These are phyloP conservation scores for Onychostoma macrolepis DNA, from an alignment of 2,113 vertebrate species.

Conservation along the genomic window DNA sequence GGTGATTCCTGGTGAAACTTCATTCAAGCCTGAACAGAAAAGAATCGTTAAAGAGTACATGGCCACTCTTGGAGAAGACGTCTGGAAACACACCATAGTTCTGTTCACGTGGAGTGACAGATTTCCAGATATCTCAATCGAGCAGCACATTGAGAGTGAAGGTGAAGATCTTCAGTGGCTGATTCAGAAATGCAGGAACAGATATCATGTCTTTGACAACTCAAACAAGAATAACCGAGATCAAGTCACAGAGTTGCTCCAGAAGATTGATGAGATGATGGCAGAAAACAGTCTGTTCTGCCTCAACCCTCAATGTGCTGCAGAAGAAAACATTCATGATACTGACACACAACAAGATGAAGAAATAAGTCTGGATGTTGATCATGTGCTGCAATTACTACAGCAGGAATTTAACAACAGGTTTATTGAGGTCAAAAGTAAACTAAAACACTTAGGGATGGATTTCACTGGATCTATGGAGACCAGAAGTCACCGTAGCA, in stretches of 20 bases:
- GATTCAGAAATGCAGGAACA: constrained; percentile 11
- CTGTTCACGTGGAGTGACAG: constrained; percentile 26
- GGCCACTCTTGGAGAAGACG: background rate
- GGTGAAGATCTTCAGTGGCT: too few species aligned
- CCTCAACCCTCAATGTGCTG: too few species aligned
- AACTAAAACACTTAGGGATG: background rate
- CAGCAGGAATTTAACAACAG: background rate
- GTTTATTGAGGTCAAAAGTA: background rate
- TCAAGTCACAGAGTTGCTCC: constrained; percentile 26
- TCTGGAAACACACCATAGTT: constrained; percentile 30
- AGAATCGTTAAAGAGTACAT: background rate
- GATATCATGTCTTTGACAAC: constrained; percentile 33
- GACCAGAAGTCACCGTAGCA: background rate
- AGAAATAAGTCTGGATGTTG: background rate
- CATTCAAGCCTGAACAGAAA: too few species aligned
- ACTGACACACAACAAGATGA: background rate
- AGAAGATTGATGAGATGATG: constrained; percentile 39
- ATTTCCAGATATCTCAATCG: too few species aligned
- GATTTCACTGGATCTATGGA: background rate
- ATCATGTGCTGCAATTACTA: background rate
- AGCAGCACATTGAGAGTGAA: too few species aligned
- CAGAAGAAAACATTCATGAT: background rate
- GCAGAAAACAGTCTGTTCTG: constrained; percentile 23
- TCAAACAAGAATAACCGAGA: background rate
- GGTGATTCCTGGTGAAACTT: too few species aligned